Base-by-base conservation (phyloP, 2,113 vertebrate species). In the Accipiter cooperii region DNA sequence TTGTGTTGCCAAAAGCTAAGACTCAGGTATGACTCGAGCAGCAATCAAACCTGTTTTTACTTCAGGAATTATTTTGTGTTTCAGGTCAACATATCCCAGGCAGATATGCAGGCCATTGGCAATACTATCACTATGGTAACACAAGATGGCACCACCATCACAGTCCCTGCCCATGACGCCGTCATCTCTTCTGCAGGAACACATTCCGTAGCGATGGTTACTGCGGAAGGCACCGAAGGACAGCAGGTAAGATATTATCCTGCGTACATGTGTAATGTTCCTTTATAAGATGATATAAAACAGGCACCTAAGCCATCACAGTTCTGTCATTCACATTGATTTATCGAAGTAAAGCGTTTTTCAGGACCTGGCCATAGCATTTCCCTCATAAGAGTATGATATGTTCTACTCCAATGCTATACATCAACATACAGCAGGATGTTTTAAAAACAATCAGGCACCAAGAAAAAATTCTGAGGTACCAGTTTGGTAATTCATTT, bases 41-140 rank as follows among this genome's bases (percentile, higher is more conserved):
- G 57, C 77, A 54, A 3, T 29, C 26, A 52, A 66, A 46, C 5
- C 17, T 58, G n/a, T 22, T 42, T 60, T 34, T 71, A 91, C 89
- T 82, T 91, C 54, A 66, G 90, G 75, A 95, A 90, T 63, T 82
- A 18, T 22, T 57, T 81, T 96, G 10, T 97, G 28, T 98, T 98
- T 91, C 97, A 99, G 99, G 99, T 99, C 91, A 99, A 99, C 90
- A 99, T 99, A 78, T 99, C 99, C 73, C 99, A 99, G 86, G 99
- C 99, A 38, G 99, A 99, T 95, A 98, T 99, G 96, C 99, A 99
- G 95, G 99, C 99, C 38, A 98, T 99, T 97, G 99, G 99, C 73
- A 99, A 99, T 75, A 99, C 99, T 22, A 99, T 99, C 97, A 99
- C 99, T 58, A 99, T 99, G 99, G 99, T 99, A 81, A 99, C 99